phyloP scores from a whole-genome alignment of 2,113 vertebrate species.

The Choloepus hoffmanni region DNA sequence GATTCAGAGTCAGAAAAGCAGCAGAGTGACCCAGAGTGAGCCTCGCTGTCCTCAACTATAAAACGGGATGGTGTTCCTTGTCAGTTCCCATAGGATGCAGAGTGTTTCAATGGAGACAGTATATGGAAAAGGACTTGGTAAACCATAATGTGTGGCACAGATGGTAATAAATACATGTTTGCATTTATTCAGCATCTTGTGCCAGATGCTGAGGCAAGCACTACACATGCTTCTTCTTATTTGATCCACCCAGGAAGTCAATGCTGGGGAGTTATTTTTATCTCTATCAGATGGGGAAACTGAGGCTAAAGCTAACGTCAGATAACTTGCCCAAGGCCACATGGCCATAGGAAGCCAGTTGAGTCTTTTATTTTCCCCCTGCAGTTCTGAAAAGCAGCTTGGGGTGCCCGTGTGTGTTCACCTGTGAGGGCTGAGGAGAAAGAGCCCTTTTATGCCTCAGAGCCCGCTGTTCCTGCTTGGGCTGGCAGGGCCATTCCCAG shows the following conservation, averaged over 20 bases:
- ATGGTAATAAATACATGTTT: not conserved
- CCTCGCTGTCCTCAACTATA: not conserved
- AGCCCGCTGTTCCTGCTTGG: slow-evolving; percentile 8
- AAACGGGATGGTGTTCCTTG: not conserved
- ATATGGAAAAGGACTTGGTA: not conserved
- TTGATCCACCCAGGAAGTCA: not conserved
- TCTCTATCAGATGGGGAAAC: not conserved
- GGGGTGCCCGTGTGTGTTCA: not conserved
- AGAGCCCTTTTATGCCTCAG: slow-evolving; percentile 25
- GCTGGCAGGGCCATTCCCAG: not conserved
- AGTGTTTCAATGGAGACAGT: not conserved
- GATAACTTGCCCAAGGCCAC: not conserved
- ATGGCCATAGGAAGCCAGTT: not conserved
- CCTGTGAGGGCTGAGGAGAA: not conserved
- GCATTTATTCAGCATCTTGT: not conserved
- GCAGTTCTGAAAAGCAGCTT: not conserved
- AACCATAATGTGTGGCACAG: not conserved
- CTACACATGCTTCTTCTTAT: not conserved
- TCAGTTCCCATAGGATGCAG: not conserved
- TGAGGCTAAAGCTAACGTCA: not conserved
- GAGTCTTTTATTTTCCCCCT: not conserved
- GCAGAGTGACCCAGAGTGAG: not conserved
- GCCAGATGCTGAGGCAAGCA: not conserved
- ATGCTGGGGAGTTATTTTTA: not conserved
- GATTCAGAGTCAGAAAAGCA: not conserved